Percentiles rank a stretch among this genome's conserved stretches.
Evolutionary conservation across 2,113 vertebrate genomes (phyloP).

Genomic region (Catharus fuscescens): DNA sequence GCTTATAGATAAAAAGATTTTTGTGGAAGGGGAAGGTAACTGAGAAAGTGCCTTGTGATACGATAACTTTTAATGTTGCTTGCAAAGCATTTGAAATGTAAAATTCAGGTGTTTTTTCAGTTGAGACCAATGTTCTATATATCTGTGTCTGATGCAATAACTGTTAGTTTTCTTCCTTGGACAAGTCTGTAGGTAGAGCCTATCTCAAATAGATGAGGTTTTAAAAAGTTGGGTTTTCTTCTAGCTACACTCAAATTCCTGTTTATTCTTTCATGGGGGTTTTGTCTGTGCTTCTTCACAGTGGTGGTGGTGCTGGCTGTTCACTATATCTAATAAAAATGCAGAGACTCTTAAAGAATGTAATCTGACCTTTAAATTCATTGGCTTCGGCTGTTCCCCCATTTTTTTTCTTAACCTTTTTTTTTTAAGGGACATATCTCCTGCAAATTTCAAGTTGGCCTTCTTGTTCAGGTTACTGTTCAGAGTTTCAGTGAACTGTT

Average conservation of each 20-base stretch:
- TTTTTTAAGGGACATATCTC: background rate
- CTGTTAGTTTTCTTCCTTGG: background rate
- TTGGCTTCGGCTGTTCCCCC: background rate
- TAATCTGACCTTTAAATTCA: background rate
- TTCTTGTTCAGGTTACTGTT: background rate
- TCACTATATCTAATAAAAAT: background rate
- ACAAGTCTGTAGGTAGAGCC: background rate
- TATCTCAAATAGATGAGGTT: background rate
- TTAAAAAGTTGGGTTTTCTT: background rate
- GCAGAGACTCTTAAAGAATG: background rate
- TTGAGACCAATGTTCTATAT: constrained; percentile 44
- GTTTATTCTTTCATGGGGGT: background rate
- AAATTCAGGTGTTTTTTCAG: background rate
- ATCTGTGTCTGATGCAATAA: constrained; percentile 47
- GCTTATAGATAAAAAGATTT: background rate
- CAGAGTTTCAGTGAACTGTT: background rate
- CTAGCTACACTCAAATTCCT: background rate
- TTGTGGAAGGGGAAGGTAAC: background rate
- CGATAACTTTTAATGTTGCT: constrained; percentile 15
- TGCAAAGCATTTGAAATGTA: constrained; percentile 52
- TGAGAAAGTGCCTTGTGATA: background rate
- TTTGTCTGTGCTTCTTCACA: background rate
- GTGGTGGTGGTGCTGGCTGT: background rate
- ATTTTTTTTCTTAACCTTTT: background rate
- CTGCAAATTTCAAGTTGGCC: background rate